These are phyloP conservation scores for Carassius auratus DNA, from an alignment of 2,113 vertebrate genomes.

Conservation along the genomic window DNA sequence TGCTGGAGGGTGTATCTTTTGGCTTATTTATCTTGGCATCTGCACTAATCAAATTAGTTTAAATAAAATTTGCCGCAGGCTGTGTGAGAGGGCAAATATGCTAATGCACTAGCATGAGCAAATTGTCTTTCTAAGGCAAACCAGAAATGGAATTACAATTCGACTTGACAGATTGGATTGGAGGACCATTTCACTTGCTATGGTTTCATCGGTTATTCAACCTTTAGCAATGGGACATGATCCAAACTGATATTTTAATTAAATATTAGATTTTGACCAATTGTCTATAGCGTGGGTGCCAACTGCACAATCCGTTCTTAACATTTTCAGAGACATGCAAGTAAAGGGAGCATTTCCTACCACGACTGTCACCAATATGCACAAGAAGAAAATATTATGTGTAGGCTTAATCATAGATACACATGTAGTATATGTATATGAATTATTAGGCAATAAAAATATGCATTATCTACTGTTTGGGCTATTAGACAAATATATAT, in stretches of 20 bases:
- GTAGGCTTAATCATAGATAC: neutral
- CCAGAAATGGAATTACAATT: slow-evolving; percentile 42
- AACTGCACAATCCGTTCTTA: neutral
- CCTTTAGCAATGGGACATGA: slow-evolving; percentile 19
- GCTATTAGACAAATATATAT: too few relatives aligned
- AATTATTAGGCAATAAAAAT: too few relatives aligned
- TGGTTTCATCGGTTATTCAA: slow-evolving; percentile 17
- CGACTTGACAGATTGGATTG: slow-evolving; percentile 49
- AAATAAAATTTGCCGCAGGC: slow-evolving; percentile 57
- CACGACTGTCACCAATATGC: neutral
- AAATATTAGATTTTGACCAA: slow-evolving; percentile 24
- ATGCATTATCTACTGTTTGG: too few relatives aligned
- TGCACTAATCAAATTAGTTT: slow-evolving; percentile 61
- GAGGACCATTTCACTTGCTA: slow-evolving; percentile 34
- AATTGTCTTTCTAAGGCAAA: slow-evolving; percentile 28
- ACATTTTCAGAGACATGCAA: slow-evolving; percentile 7
- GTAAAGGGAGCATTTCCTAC: neutral
- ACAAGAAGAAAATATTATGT: neutral
- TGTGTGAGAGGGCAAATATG: slow-evolving; percentile 36
- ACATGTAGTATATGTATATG: too few relatives aligned
- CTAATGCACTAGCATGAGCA: slow-evolving; percentile 37
- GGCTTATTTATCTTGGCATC: slow-evolving; percentile 56
- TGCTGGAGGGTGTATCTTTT: slow-evolving; percentile 49
- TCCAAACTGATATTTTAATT: slow-evolving; percentile 50
- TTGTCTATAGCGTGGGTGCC: neutral